A percentile compares a stretch with the other conserved stretches of the same genome.
These are phyloP conservation scores for Silurus lanzhouensis DNA, from an alignment of 2,797 vertebrate species.

Conservation along the genomic window DNA sequence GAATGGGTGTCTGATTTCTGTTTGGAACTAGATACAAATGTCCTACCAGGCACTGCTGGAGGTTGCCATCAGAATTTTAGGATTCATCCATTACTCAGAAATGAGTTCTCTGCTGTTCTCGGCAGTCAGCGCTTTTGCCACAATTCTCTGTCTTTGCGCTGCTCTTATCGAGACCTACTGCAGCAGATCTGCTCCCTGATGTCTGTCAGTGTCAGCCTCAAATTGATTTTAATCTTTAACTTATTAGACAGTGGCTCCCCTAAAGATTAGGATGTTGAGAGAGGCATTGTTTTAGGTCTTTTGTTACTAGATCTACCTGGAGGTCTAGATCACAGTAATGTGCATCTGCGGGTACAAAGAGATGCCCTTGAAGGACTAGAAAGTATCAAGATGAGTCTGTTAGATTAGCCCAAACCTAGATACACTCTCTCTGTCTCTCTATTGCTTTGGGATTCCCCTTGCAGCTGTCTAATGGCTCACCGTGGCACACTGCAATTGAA, in stretches of 20 bases:
- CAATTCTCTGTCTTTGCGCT: conserved; percentile 10
- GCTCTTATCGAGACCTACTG: conserved; percentile 20
- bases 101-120: conserved; percentile 42
- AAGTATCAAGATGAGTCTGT: conserved; percentile 65
- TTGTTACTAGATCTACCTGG: background rate
- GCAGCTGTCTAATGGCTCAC: conserved; percentile 59
- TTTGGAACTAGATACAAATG: conserved; percentile 48
- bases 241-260: conserved; percentile 20
- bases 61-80: conserved; percentile 51
- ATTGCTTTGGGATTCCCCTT: conserved; percentile 41
- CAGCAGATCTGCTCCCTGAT: conserved; percentile 26
- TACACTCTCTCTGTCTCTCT: conserved; percentile 11
- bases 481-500: conserved; percentile 53
- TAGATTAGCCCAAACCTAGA: conserved; percentile 64
- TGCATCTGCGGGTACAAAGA: conserved; percentile 20
- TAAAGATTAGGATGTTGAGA: background rate
- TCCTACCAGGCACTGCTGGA: conserved; percentile 51
- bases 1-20: conserved; percentile 39
- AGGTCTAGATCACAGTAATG: conserved; percentile 10
- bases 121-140: conserved; percentile 35
- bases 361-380: conserved; percentile 35
- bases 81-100: conserved; percentile 47
- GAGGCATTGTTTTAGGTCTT: conserved; percentile 17
- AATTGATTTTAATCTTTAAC: conserved; percentile 43
- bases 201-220: conserved; percentile 31